Evolutionary conservation across 2,888 invertebrate genomes (phyloP), one percentile per base, ranked within the genome.

Genomic region (Megamerina dolium): DNA sequence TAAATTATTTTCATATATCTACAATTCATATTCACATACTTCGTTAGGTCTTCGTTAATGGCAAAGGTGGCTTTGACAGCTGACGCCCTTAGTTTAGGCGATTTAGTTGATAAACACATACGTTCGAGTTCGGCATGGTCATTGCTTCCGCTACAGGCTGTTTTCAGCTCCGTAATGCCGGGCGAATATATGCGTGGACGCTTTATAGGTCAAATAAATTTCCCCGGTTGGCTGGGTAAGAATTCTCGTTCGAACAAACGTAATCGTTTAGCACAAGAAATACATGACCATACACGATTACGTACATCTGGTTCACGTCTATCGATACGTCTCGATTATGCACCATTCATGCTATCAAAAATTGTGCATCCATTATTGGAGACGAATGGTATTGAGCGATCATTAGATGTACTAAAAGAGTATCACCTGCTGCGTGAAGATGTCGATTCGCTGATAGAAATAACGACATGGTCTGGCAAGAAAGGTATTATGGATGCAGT

Each of bases 191-290:
- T 97, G 80, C 77, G 83, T 19, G 97, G 97, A 0, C 78, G 83
- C 60, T 70, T 94, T 45, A 74, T 77, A 0, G 82, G 80, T 0
- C 85, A 85, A 75, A 85, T 94, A 16, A 83, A 85, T 61, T 99
- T 99, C 71, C 99, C 99, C 3, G 75, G 79, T 29, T 99, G 97
- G 96, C 80, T 99, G 41, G 99, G 99, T 2, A 92, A 92, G 73
- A 91, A 95, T 74, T 96, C 97, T 0, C 83, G 81, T 49, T 74
- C 78, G 14, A 81, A 74, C 51, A 97, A 96, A 74, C 82, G 87
- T 63, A 81, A 83, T 34, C 76, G 95, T 16, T 75, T 94, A 35
- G 74, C 86, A 10, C 86, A 87, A 68, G 91, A 93, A 68, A 75
- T 95, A 38, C 84, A 87, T 55, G 77, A 83, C n/a, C 96, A 96